phyloP scores from a whole-genome alignment of 2,113 vertebrate genomes.

The Sciurus niger region DNA sequence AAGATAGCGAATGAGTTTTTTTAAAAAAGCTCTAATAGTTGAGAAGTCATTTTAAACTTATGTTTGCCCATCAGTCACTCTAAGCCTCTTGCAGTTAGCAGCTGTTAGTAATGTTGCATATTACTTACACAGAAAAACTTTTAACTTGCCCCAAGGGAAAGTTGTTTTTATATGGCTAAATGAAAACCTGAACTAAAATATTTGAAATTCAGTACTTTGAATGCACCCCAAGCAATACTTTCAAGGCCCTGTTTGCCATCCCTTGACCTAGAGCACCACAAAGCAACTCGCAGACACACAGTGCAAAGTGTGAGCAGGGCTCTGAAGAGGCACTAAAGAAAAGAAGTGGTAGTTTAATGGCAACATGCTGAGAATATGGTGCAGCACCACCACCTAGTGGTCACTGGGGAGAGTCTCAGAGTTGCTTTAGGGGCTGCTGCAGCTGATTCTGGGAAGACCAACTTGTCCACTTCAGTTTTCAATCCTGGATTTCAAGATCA shows the following conservation, averaged over 20 bases:
- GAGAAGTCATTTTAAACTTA: constrained; percentile 49
- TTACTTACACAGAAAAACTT: constrained; percentile 37
- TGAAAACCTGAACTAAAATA: constrained; percentile 56
- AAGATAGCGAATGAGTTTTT: constrained; percentile 1
- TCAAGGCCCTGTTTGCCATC: background rate
- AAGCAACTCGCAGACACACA: background rate
- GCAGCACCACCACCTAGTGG: constrained; percentile 75
- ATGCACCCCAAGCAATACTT: background rate
- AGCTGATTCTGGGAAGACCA: background rate
- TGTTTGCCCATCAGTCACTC: background rate
- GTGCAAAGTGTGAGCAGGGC: background rate
- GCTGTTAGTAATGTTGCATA: constrained; percentile 23
- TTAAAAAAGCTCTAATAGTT: constrained; percentile 49
- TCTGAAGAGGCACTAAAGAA: background rate
- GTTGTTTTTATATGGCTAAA: constrained; percentile 4
- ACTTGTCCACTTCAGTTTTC: background rate
- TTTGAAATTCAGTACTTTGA: constrained; percentile 27
- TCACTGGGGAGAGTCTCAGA: background rate
- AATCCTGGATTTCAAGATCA: background rate
- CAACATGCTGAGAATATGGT: background rate
- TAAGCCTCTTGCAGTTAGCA: constrained; percentile 25
- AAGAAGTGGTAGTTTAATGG: background rate
- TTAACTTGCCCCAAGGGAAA: constrained; percentile 60
- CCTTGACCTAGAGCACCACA: background rate
- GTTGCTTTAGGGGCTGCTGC: background rate